Conservation (phyloP, 2,797 vertebrate species). For the Peromyscus nudipes region DNA sequence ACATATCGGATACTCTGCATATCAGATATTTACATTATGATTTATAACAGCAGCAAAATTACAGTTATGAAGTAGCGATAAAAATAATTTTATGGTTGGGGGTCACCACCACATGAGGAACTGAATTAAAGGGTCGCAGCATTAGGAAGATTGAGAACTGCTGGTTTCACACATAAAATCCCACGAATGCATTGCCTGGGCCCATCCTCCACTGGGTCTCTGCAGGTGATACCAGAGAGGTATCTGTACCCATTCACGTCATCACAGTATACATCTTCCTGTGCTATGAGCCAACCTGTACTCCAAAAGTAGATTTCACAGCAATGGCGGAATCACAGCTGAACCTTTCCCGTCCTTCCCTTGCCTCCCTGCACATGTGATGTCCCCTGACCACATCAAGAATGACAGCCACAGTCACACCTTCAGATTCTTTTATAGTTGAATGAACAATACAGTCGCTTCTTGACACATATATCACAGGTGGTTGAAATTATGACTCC, state of each 20-base stretch:
- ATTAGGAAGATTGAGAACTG: not conserved
- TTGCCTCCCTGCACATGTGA: not conserved
- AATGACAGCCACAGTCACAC: not conserved
- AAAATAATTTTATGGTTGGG: not conserved
- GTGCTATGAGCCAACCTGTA: not conserved
- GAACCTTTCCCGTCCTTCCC: not conserved
- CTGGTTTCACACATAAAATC: not conserved
- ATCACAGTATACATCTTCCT: rapidly evolving
- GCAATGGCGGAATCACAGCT: not conserved
- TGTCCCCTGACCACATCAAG: not conserved
- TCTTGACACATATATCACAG: not conserved
- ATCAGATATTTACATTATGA: not conserved
- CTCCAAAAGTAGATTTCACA: not conserved
- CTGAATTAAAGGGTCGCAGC: not conserved
- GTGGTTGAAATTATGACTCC: not conserved
- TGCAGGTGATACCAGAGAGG: not conserved
- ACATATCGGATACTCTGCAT: not conserved
- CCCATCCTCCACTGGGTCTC: not conserved
- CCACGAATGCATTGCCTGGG: not conserved
- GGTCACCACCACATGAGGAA: not conserved
- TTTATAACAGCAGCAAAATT: not conserved
- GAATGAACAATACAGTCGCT: not conserved
- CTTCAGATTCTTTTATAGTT: not conserved
- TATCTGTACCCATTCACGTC: too few species aligned
- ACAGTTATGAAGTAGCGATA: not conserved